phyloP scores from a whole-genome alignment of 2,888 invertebrate genomes.

The Escarpia spicata region DNA sequence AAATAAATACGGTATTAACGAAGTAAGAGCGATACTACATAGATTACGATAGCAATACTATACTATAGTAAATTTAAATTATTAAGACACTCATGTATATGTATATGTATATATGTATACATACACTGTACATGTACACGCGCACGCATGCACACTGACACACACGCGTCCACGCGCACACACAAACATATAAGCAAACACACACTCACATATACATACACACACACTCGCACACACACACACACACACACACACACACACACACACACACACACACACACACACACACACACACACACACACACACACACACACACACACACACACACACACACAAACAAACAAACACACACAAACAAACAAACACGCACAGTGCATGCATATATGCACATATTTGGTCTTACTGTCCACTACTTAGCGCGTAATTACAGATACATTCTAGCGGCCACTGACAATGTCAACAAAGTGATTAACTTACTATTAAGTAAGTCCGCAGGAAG shows the following conservation, averaged over 20 bases:
- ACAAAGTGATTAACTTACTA: neutral
- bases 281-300: neutral
- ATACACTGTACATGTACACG: neutral
- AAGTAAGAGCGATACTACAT: no score
- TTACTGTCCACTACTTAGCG: no score
- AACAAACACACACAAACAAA: neutral
- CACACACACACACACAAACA: neutral
- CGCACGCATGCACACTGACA: neutral
- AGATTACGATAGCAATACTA: no score
- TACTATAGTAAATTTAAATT: neutral
- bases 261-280: neutral
- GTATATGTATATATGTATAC: neutral
- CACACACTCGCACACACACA: neutral
- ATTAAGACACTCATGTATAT: neutral
- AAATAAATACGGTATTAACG: no score
- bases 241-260: neutral
- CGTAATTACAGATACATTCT: neutral
- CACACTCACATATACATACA: neutral
- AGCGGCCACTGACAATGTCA: neutral
- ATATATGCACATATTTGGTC: neutral
- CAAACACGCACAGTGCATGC: neutral
- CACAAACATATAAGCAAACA: neutral
- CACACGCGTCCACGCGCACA: neutral
- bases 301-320: neutral
- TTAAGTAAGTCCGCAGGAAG: neutral